These are phyloP conservation scores for Cryptocheilus praepositus DNA, from an alignment of 2,888 invertebrate genomes.

Conservation along the genomic window DNA sequence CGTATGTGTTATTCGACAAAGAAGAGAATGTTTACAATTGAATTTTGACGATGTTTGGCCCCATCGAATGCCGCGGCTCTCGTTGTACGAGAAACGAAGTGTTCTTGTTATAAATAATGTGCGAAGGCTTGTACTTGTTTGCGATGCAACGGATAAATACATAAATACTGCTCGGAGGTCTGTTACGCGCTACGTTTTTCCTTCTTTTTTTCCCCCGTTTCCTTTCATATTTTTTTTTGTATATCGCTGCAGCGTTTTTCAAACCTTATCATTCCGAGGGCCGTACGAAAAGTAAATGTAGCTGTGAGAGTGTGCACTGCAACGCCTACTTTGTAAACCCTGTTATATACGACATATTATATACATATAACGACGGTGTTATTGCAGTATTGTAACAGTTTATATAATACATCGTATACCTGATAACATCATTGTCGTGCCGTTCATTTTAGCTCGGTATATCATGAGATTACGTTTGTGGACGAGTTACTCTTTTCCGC, in stretches of 20 bases:
- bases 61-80: background rate
- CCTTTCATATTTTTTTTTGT: constrained; percentile 4
- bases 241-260: constrained; percentile 9
- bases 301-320: no score
- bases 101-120: constrained; percentile 6
- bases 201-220: background rate
- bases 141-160: constrained; percentile 53
- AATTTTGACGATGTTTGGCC: no score
- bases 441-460: background rate
- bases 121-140: constrained; percentile 43
- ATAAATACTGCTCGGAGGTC: constrained; percentile 48
- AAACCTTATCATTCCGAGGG: constrained; percentile 13
- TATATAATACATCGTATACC: no score
- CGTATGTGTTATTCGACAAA: no score
- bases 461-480: background rate
- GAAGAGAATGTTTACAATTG: no score
- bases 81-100: background rate
- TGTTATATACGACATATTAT: no score
- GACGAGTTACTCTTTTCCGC: constrained; percentile 15
- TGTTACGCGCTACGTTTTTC: constrained; percentile 14
- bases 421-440: no score
- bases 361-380: no score
- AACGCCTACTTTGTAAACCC: no score
- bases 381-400: no score
- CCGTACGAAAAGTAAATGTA: no score